Conservation (phyloP, 1,140 invertebrate species). For the Hestina assimilis region DNA sequence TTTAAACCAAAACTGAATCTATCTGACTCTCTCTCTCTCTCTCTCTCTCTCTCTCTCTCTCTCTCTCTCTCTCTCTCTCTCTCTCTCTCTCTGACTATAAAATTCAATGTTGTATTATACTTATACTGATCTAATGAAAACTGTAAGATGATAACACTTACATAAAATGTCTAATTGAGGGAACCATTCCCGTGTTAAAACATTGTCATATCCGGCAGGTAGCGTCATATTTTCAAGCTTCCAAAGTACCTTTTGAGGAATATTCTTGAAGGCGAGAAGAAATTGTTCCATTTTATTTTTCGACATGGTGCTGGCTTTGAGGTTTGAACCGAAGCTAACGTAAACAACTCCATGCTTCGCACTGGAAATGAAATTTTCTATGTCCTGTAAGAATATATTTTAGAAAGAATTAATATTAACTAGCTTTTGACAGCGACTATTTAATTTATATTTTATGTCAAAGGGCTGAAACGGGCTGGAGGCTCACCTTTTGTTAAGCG, state of each 20-base stretch:
- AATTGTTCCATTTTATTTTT: constrained; percentile 68
- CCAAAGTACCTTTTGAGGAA: constrained; percentile 81
- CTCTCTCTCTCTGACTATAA: too few relatives aligned
- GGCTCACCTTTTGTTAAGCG: too few relatives aligned
- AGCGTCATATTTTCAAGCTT: constrained; percentile 80
- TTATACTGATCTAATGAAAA: too few relatives aligned
- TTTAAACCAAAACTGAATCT: too few relatives aligned
- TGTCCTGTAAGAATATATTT: constrained; percentile 73
- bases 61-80: too few relatives aligned
- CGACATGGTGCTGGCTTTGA: constrained; percentile 63
- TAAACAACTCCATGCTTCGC: constrained; percentile 80
- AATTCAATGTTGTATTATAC: too few relatives aligned
- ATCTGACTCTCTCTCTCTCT: too few relatives aligned
- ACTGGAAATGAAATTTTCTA: constrained; percentile 79
- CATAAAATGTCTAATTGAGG: constrained; percentile 82
- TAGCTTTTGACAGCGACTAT: too few relatives aligned
- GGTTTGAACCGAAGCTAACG: constrained; percentile 81
- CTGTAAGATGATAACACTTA: constrained; percentile 44
- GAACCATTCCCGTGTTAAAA: constrained; percentile 81
- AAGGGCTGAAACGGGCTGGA: too few relatives aligned
- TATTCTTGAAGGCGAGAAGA: constrained; percentile 73
- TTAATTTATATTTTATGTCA: too few relatives aligned
- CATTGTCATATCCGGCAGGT: constrained; percentile 71
- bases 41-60: too few relatives aligned
- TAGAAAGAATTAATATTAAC: too few relatives aligned